A percentile compares a stretch with the other conserved stretches of the same genome.
phyloP scores from a whole-genome alignment of 2,113 vertebrate species.

The Nymphicus hollandicus region DNA sequence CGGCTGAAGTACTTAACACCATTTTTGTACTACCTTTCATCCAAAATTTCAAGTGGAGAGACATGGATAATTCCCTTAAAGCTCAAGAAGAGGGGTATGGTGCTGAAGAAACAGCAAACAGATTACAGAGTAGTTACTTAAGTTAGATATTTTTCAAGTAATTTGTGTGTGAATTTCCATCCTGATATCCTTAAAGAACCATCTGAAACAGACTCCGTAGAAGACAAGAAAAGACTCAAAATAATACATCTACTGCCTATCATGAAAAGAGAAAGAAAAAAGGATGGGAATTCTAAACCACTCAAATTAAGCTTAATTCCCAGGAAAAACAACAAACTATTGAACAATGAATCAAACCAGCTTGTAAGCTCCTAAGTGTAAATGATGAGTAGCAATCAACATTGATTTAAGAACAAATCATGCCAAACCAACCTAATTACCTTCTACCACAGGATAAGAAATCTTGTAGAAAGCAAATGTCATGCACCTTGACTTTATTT shows the following conservation, averaged over 20 bases:
- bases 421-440: neutral
- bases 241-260: neutral
- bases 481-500: neutral
- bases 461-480: neutral
- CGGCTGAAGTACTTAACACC: constrained; percentile 26
- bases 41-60: constrained; percentile 14
- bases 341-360: neutral
- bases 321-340: neutral
- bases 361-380: neutral
- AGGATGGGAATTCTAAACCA: neutral
- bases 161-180: neutral
- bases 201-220: neutral
- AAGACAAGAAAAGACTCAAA: neutral
- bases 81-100: neutral
- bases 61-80: neutral
- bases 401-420: neutral
- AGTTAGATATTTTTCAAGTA: neutral
- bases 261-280: neutral
- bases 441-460: neutral
- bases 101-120: neutral
- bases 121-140: neutral
- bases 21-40: constrained; percentile 17
- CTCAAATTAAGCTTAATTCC: neutral
- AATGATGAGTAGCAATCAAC: neutral
- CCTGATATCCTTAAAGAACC: neutral